phyloP scores from a whole-genome alignment of 2,888 invertebrate genomes.

The Uropetala carovei region DNA sequence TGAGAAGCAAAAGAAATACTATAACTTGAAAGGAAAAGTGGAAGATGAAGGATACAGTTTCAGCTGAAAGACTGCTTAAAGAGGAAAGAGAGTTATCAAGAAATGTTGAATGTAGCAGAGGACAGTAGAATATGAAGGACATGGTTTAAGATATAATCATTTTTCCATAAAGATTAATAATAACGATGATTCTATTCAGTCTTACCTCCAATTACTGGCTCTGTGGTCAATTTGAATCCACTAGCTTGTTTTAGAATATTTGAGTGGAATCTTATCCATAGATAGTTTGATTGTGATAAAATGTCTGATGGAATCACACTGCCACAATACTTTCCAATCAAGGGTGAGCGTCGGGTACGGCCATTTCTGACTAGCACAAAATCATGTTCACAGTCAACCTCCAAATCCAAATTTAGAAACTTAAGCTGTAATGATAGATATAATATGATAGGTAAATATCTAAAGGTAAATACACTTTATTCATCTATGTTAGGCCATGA shows the following conservation, averaged over 20 bases:
- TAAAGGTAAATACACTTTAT: conserved; percentile 66
- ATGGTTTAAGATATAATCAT: too few species aligned
- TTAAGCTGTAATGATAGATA: conserved; percentile 73
- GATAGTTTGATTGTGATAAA: conserved; percentile 76
- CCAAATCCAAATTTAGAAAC: conserved; percentile 78
- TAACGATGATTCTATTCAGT: background rate
- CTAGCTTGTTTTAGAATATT: conserved; percentile 72
- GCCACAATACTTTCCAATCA: conserved; percentile 81
- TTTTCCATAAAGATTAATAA: background rate
- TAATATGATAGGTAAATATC: conserved; percentile 46
- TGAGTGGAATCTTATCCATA: conserved; percentile 85
- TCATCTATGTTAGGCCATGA: background rate
- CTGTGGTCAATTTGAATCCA: conserved; percentile 73
- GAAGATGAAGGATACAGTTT: too few species aligned
- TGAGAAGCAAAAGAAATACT: too few species aligned
- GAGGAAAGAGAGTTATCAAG: too few species aligned
- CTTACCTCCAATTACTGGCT: conserved; percentile 70
- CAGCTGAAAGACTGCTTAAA: too few species aligned
- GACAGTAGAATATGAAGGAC: too few species aligned
- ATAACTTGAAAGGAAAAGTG: too few species aligned
- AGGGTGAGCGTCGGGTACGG: conserved; percentile 74
- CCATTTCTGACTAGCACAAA: conserved; percentile 79
- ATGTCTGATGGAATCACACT: conserved; percentile 75
- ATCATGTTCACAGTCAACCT: conserved; percentile 78
- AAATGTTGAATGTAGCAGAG: too few species aligned